Percentiles rank a stretch among this genome's conserved stretches.
Conservation (phyloP, 2,888 invertebrate genomes). For the Ariolimax columbianus region DNA sequence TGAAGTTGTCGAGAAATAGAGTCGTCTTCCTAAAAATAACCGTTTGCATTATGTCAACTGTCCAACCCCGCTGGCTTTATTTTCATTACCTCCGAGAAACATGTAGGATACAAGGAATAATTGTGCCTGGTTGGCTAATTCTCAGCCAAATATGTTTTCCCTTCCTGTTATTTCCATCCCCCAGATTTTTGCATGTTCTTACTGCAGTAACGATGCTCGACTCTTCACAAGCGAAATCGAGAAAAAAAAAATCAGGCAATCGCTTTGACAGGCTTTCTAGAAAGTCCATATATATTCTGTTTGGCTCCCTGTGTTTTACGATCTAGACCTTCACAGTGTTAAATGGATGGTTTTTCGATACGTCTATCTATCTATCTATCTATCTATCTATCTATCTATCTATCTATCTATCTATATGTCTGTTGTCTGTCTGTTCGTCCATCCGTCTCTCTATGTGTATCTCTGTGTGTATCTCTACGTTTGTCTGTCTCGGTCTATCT, state of each 20-base stretch:
- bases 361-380: conserved; percentile 5
- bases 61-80: background rate
- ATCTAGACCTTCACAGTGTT: background rate
- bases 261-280: background rate
- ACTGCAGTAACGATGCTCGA: background rate
- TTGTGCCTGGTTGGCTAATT: conserved; percentile 2
- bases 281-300: background rate
- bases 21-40: background rate
- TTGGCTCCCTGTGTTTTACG: background rate
- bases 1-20: too few species aligned
- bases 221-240: background rate
- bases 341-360: background rate
- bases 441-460: too few species aligned
- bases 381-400: background rate
- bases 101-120: background rate
- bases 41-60: background rate
- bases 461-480: too few species aligned
- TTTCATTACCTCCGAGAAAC: conserved; percentile 9
- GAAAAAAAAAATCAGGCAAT: background rate
- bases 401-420: background rate
- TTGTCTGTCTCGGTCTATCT: too few species aligned
- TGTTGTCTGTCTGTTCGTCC: too few species aligned
- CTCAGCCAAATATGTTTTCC: background rate
- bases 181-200: conserved; percentile 3
- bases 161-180: background rate